Base-by-base conservation (phyloP, 2,113 vertebrate genomes). In the Albula glossodonta region DNA sequence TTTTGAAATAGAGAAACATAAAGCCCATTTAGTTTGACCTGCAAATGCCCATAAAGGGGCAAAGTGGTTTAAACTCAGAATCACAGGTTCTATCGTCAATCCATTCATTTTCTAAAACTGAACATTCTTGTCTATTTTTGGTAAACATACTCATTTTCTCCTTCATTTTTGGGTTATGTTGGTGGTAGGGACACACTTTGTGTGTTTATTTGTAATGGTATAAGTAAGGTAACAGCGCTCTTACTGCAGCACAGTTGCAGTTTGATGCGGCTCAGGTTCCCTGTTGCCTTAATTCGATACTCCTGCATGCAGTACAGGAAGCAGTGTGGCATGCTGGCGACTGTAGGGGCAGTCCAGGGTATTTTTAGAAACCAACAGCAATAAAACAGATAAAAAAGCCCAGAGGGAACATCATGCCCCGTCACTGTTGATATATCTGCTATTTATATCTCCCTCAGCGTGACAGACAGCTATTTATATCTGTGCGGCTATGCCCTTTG, bases 281-380 rank as follows among this genome's bases (percentile, higher is more conserved):
- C 4, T 15, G 77, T 19, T 19, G 5, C 82, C 81, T 82, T 56
- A 56, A 66, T 52, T n/a, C 66, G 15, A 63, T 49, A 41, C 15
- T 15, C 17, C 25, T 15, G 8, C 53, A 5, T 77, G 80, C 8
- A 5, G 56, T 57, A 19, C 5, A 2, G 56, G 77, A 49, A 66
- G 77, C 48, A 41, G 22, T n/a, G 41, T 57, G 51, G 5, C 49
- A 56, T 4, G 31, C 31, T 9, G 77, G 41, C 66, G 53, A 19
- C 70, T 57, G 31, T n/a, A 15, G 22, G 51, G 22, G 9, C 77
- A 25, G 52, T 17, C 81, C 53, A 50, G 12, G 51, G 13, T 82
- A 86, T 86, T 78, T 78, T 86, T 86, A 83, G 81, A 78, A 83
- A 80, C 66, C 48, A 56, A 53, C 53, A 66, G 74, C 56, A 79